phyloP scores from a whole-genome alignment of 1,140 invertebrate genomes.

The Hesperophylax magnus region DNA sequence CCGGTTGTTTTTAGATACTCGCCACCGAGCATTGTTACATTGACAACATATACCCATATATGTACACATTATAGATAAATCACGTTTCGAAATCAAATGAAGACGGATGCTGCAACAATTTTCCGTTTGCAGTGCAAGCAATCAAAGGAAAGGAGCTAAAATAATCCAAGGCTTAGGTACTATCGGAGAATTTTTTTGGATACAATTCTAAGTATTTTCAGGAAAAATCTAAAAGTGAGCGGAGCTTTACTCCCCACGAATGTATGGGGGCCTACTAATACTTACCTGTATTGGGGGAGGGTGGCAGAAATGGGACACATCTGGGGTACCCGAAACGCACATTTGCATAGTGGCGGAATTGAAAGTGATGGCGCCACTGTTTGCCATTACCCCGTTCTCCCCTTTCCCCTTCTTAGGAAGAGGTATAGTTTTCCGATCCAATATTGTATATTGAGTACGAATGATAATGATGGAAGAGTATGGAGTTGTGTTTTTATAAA shows the following conservation, averaged over 20 bases:
- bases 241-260: not conserved
- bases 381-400: slow-evolving; percentile 34
- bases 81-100: too few species aligned
- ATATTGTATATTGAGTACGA: slow-evolving; percentile 30
- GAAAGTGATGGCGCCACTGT: slow-evolving; percentile 53
- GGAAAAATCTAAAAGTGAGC: too few species aligned
- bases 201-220: too few species aligned
- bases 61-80: too few species aligned
- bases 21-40: too few species aligned
- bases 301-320: slow-evolving; percentile 42
- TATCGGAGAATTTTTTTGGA: too few species aligned
- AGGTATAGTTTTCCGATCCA: slow-evolving; percentile 30
- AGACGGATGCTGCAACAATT: too few species aligned
- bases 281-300: slow-evolving; percentile 44
- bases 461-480: not conserved
- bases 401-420: slow-evolving; percentile 10
- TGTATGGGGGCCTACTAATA: slow-evolving; percentile 13
- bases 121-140: too few species aligned
- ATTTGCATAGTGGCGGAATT: slow-evolving; percentile 56
- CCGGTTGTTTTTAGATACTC: too few species aligned
- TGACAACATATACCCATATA: too few species aligned
- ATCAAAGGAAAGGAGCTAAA: too few species aligned
- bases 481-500: not conserved
- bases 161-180: too few species aligned
- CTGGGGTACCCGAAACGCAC: slow-evolving; percentile 50